Conservation (phyloP, 1,140 invertebrate species). For the Pachyrhynchus sulphureomaculatus region DNA sequence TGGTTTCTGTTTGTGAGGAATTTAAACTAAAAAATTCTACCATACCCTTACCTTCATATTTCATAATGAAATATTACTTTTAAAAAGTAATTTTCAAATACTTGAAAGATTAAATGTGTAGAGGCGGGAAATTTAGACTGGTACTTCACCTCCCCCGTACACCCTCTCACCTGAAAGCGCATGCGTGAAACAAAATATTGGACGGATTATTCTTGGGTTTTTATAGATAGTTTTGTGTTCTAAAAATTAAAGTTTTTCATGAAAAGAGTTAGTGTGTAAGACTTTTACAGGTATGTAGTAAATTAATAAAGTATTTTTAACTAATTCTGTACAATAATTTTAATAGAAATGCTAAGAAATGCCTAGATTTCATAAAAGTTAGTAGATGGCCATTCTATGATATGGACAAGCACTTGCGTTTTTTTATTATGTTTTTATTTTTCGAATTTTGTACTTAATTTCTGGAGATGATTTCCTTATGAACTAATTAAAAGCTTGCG, state of each 20-base stretch:
- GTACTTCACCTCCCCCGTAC: slow-evolving; percentile 17
- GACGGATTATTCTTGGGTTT: slow-evolving; percentile 37
- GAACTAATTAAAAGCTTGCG: neutral
- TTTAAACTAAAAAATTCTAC: too few species aligned
- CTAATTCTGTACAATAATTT: neutral
- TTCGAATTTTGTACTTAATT: slow-evolving; percentile 15
- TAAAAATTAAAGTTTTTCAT: slow-evolving; percentile 37
- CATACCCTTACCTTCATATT: neutral
- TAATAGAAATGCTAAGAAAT: neutral
- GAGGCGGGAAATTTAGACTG: slow-evolving; percentile 21
- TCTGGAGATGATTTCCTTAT: neutral
- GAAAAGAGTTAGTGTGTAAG: slow-evolving; percentile 4
- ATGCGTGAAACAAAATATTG: slow-evolving; percentile 23
- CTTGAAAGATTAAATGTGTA: neutral
- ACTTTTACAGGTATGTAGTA: slow-evolving; percentile 23
- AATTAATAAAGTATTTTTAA: slow-evolving; percentile 19
- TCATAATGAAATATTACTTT: neutral
- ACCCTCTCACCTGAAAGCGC: slow-evolving; percentile 19
- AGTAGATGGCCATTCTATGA: neutral
- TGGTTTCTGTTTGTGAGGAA: too few species aligned
- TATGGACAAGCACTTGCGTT: neutral
- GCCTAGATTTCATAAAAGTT: slow-evolving; percentile 9
- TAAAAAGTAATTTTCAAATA: neutral
- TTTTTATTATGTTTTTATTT: slow-evolving; percentile 25
- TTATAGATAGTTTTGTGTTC: slow-evolving; percentile 36